These are phyloP conservation scores for Sciaenops ocellatus DNA, from an alignment of 2,797 vertebrate species.

Conservation along the genomic window DNA sequence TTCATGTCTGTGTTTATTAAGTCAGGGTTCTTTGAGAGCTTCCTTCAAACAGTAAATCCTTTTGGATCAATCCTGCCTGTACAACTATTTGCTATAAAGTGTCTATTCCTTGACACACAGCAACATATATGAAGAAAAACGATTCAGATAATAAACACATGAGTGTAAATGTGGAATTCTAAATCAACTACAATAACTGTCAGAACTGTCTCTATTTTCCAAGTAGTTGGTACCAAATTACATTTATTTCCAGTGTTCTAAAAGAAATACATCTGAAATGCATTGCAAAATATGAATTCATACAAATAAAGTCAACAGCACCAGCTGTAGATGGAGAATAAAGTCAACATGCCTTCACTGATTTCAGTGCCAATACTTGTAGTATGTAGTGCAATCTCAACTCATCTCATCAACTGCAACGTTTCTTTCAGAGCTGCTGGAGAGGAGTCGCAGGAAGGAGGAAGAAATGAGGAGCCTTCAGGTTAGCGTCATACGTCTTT, in stretches of 20 bases:
- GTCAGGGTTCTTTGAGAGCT: neutral
- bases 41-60: neutral
- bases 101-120: neutral
- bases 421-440: constrained; percentile 87
- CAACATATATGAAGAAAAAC: neutral
- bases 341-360: neutral
- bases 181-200: neutral
- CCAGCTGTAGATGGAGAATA: neutral
- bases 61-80: neutral
- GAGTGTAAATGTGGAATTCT: neutral
- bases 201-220: neutral
- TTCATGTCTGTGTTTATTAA: neutral
- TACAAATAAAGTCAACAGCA: neutral
- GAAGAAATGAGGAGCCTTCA: constrained; percentile 92
- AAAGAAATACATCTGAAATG: neutral
- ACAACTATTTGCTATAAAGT: neutral
- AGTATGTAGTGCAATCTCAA: neutral
- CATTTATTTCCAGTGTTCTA: neutral
- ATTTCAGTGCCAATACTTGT: neutral
- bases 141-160: neutral
- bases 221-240: neutral
- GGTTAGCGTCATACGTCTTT: constrained; percentile 79
- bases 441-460: constrained; percentile 89
- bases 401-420: constrained; percentile 7
- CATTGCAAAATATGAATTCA: too few relatives aligned